Evolutionary conservation across 2,797 vertebrate species (phyloP), one percentile per base, ranked within the genome.

Genomic region (Apogon hyalosoma): DNA sequence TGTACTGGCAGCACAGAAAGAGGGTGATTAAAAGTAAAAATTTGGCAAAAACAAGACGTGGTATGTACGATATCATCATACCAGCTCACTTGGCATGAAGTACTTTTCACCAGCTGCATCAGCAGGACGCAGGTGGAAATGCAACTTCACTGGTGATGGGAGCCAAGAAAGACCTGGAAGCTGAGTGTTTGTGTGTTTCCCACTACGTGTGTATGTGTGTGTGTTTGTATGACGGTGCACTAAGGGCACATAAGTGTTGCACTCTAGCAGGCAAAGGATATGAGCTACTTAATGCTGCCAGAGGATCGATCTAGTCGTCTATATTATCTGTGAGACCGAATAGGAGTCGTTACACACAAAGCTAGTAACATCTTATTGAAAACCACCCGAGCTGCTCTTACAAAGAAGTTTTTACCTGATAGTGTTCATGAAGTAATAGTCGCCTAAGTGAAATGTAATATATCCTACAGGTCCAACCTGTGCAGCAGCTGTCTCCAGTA

Each of bases 91-190:
- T 90, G 88, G 89, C 89, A 67, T 55, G 53, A 60, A 57, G 36
- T 31, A 11, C 56, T 59, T 84, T 82, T 74, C 67, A 76, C 71
- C 91, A 92, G 84, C 87, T 90, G 91, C 86, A 86, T 69, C 90
- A 90, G 87, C 84, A 74, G 86, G 85, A 86, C 78, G 62, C 88
- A 78, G 75, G 80, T 85, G 87, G 87, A 86, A 85, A 87, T 85
- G 76, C 83, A 88, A 86, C 76, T 79, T 51, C 49, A 74, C 69
- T 65, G 71, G 55, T 15, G 80, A 66, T 42, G 57, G 73, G 52
- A 77, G 90, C 88, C 88, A 91, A 81, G 77, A 79, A 71, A 82
- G 80, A 81, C 41, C 72, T 88, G 82, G 85, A 86, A 65, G 72
- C 69, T 52, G 59, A 38, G 54, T 3, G 73, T 74, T 45, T 47